These are phyloP conservation scores for Gortyna flavago DNA, from an alignment of 2,888 invertebrate species.

Conservation along the genomic window DNA sequence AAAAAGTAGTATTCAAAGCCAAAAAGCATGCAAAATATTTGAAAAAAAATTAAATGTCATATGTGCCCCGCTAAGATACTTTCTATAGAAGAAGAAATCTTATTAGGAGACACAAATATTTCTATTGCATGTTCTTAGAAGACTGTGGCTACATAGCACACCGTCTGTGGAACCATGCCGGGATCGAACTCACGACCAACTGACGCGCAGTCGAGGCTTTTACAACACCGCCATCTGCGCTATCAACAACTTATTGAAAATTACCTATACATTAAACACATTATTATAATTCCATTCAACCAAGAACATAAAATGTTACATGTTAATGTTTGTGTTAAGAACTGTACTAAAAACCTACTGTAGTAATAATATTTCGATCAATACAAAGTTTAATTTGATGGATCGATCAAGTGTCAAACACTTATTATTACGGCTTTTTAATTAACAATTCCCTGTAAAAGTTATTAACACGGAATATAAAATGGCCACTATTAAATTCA, in stretches of 20 bases:
- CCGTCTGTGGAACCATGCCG: slow-evolving; percentile 86
- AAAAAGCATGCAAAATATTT: not conserved
- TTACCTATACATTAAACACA: slow-evolving; percentile 26
- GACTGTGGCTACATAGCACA: slow-evolving; percentile 78
- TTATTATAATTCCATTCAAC: slow-evolving; percentile 26
- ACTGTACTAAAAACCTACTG: slow-evolving; percentile 37
- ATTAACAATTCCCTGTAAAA: slow-evolving; percentile 53
- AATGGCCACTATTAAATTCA: slow-evolving; percentile 58
- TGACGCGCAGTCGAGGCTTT: slow-evolving; percentile 15
- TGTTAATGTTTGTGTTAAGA: too few relatives aligned
- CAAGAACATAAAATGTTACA: slow-evolving; percentile 19
- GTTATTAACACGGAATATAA: slow-evolving; percentile 51
- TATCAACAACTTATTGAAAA: slow-evolving; percentile 37
- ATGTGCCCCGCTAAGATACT: slow-evolving; percentile 59
- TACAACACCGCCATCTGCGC: slow-evolving; percentile 37
- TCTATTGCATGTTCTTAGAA: slow-evolving; percentile 87
- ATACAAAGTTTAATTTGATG: slow-evolving; percentile 25
- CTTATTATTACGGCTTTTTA: slow-evolving; percentile 47
- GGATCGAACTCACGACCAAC: slow-evolving; percentile 75
- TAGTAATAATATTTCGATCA: slow-evolving; percentile 40
- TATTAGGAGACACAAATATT: slow-evolving; percentile 70
- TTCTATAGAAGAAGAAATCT: slow-evolving; percentile 73
- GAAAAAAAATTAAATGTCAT: slow-evolving; percentile 54
- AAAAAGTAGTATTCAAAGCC: slow-evolving; percentile 9
- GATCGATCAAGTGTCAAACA: slow-evolving; percentile 47